A percentile compares a stretch with the other conserved stretches of the same genome.
phyloP scores from a whole-genome alignment of 2,113 vertebrate species.

The Clinocottus analis region DNA sequence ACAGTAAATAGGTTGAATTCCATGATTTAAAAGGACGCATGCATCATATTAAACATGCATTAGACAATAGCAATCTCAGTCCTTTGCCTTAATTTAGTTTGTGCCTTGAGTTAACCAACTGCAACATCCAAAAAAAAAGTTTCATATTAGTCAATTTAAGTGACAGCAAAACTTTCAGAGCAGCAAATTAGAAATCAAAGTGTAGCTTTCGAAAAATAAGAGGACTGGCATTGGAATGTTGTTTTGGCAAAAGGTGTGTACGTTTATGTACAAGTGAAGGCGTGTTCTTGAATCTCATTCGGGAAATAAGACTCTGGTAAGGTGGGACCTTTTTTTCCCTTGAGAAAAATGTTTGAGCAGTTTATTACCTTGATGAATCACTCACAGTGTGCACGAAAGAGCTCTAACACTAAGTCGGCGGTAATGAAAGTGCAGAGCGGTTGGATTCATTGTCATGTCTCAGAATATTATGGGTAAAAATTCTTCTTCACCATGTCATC shows the following conservation, averaged over 20 bases:
- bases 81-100: background rate
- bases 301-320: conserved; percentile 34
- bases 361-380: conserved; percentile 49
- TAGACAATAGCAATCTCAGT: too few relatives aligned
- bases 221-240: conserved; percentile 48
- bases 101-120: background rate
- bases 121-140: conserved; percentile 13
- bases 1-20: background rate
- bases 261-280: conserved; percentile 42
- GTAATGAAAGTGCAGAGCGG: background rate
- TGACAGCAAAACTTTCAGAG: background rate
- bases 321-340: conserved; percentile 32
- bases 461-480: conserved; percentile 14
- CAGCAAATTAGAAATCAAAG: background rate
- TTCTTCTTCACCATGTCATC: conserved; percentile 18
- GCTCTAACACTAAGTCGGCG: background rate
- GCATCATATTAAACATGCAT: background rate
- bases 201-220: background rate
- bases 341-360: conserved; percentile 28
- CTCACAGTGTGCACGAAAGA: background rate
- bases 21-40: background rate
- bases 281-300: conserved; percentile 32
- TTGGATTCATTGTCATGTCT: background rate
- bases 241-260: conserved; percentile 30
- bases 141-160: background rate